Base-by-base conservation (phyloP, 2,113 vertebrate genomes). In the Xiphophorus maculatus region DNA sequence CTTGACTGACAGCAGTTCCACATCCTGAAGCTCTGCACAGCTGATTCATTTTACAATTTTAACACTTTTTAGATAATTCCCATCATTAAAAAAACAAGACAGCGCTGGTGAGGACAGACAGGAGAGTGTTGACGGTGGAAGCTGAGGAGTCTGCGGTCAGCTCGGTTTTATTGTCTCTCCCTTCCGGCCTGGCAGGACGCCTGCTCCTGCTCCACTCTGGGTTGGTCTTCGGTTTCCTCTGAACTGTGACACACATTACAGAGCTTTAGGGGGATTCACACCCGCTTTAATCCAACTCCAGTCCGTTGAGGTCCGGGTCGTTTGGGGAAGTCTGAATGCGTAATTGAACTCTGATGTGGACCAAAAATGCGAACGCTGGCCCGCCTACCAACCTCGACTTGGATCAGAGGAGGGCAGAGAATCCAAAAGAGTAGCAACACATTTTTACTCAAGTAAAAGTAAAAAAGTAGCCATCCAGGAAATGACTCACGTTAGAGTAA, bases 141-240 rank as follows among this genome's bases (percentile, higher is more conserved):
- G 76, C 66, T 10, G 81, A 84, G 82, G 62, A 74, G 68, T 70
- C 84, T 81, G 85, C 22, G 87, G 77, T 79, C 65, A 0, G 84
- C 12, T 66, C 82, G 82, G 82, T 87, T 86, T 78, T 86, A 83
- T 83, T 81, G 83, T 89, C 71, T 86, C 74, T 84, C 65, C 30
- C 74, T 85, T 83, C 83, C 82, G 13, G 69, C 80, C 61, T 70
- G 83, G 87, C 80, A 30, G 83, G 37, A 0, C 69, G 6, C 65
- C 73, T 12, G 69, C 65, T 68, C 48, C 86, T 79, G 80, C 67
- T 1, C 35, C 9, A 71, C 30, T 77, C 76, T 72, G 78, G 40
- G 73, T 30, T 76, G 54, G 51, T 66, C 54, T 64, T 73, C n/a
- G 28, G 62, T 29, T 3, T 22, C 11, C 9, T 6, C 12, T n/a